Evolutionary conservation across 2,888 invertebrate species (phyloP).

Genomic region (Ennomos erosarius): DNA sequence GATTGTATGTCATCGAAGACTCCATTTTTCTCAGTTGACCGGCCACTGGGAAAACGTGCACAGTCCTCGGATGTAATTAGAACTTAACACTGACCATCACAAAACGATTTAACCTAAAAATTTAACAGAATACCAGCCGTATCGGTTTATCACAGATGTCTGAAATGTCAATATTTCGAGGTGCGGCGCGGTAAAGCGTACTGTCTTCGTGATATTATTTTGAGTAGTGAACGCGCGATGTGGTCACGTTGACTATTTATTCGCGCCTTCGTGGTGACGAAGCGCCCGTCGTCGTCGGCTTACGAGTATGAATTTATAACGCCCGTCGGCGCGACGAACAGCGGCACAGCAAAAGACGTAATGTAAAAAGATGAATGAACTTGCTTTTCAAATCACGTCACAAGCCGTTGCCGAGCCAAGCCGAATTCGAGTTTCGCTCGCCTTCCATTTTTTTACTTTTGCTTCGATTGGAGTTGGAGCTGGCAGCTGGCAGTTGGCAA

Average conservation of each 20-base stretch:
- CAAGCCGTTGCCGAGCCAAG: conserved; percentile 66
- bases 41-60: conserved; percentile 55
- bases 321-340: conserved; percentile 37
- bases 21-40: conserved; percentile 63
- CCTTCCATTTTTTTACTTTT: conserved; percentile 53
- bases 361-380: conserved; percentile 69
- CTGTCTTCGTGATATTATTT: conserved; percentile 60
- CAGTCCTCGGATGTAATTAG: conserved; percentile 47
- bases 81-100: conserved; percentile 74
- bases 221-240: conserved; percentile 67
- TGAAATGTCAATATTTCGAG: conserved; percentile 66
- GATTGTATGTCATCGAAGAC: conserved; percentile 78
- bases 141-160: conserved; percentile 80
- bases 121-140: conserved; percentile 64
- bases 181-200: conserved; percentile 64
- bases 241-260: conserved; percentile 72
- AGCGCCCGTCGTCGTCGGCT: conserved; percentile 65
- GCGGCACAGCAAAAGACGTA: conserved; percentile 55
- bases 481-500: too few species aligned
- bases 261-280: conserved; percentile 71
- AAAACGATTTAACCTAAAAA: conserved; percentile 77
- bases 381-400: conserved; percentile 51
- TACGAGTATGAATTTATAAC: conserved; percentile 54
- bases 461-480: conserved; percentile 18
- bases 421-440: conserved; percentile 50